These are phyloP conservation scores for Microctonus aethiopoides DNA, from an alignment of 2,888 invertebrate species.

Conservation along the genomic window DNA sequence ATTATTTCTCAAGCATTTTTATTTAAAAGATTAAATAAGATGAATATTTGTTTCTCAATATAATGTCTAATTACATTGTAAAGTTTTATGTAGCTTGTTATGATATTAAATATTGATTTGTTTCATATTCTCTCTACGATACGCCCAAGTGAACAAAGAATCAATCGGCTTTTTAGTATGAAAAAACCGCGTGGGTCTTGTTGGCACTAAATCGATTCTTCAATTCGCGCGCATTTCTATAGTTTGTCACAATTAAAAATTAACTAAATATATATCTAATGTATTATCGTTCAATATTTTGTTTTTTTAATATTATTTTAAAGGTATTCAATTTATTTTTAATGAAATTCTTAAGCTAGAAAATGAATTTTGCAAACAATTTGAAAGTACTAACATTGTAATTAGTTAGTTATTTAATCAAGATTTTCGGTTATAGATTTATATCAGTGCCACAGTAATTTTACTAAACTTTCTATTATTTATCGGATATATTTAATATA, in stretches of 20 bases:
- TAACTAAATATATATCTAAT: no score
- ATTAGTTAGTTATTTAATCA: no score
- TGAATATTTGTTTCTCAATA: neutral
- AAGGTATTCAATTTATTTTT: no score
- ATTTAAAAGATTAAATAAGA: neutral
- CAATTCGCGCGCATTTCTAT: constrained; percentile 45
- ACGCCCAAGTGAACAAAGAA: constrained; percentile 41
- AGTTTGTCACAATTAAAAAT: no score
- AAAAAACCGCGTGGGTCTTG: constrained; percentile 45
- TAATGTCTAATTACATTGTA: neutral
- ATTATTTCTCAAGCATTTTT: neutral
- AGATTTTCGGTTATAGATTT: no score
- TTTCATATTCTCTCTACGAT: constrained; percentile 11
- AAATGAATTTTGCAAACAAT: no score
- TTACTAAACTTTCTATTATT: no score
- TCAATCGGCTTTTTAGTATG: constrained; percentile 39
- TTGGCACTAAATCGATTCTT: constrained; percentile 42
- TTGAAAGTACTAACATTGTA: no score
- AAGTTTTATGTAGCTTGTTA: constrained; percentile 1
- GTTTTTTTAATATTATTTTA: no score
- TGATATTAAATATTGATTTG: constrained; percentile 14
- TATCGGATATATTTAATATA: neutral
- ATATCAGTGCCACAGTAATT: no score
- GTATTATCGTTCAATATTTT: no score
- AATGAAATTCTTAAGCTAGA: no score